Evolutionary conservation across 2,888 invertebrate species (phyloP), one percentile per base, ranked within the genome.

Genomic region (Hirtodrosophila alboralis): DNA sequence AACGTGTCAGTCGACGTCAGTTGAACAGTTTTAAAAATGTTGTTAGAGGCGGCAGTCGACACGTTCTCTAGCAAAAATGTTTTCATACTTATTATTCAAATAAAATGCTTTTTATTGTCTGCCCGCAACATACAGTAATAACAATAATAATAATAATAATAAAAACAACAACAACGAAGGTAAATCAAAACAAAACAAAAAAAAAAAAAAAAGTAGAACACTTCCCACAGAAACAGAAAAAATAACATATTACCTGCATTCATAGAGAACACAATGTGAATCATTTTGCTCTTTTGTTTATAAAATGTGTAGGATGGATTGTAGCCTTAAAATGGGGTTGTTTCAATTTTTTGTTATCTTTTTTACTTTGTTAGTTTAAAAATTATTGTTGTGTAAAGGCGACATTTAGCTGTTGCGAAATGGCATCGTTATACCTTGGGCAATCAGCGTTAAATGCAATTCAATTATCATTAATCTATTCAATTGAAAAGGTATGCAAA

Each of bases 11-110:
- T 45, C 31, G 30, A 23, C 44, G 34, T 21, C 41, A 40, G 53
- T 34, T 51, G 45, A 63, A 28, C 47, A 59, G 53, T 54, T 65
- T 54, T 18, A 34, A 52, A 65, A 58, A 43, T 34, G 30, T 34
- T 51, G 26, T 34, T 36, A 41, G 38, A 54, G 44, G 43, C 37
- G 43, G 27, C 13, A 18, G 31, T 31, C 21, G 28, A 49, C 47
- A 49, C 16, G 57, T 72, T 62, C 72, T 54, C 60, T 61, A 75
- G 61, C 71, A 75, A 71, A n/a, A 83, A 83, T 81, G 79, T 83
- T 77, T 77, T 71, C 62, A 64, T 79, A n/a, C n/a, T n/a, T n/a
- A 83, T 77, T 83, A 83, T 83, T 77, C 75, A 77, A 77, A 77
- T 77, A 72, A 77, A 77, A 77, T 75, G 72, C 75, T 75, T 79